Evolutionary conservation across 2,797 vertebrate species (phyloP), one percentile per base, ranked within the genome.

Genomic region (Gila robusta): DNA sequence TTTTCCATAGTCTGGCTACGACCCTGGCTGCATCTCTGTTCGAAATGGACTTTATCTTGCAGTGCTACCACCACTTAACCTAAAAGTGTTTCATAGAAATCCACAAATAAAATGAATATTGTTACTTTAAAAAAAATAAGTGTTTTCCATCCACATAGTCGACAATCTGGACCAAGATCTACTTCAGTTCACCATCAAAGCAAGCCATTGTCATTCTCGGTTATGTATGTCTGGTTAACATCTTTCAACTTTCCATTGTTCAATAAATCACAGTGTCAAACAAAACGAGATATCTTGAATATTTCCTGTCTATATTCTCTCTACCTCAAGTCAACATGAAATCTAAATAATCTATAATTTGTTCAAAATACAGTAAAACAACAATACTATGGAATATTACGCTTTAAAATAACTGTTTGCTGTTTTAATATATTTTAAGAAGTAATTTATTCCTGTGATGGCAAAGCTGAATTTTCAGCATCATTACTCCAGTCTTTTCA

Each of bases 1-100:
- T 85, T 82, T 79, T 81, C 85, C 76, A 82, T 52, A 64, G 79
- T 59, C 67, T 88, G 72, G 56, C 47, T 64, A 83, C 10, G 35
- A 89, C 70, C 84, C 66, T 71, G 64, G 54, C 23, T 84, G 32
- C 49, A 37, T 69, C 12, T 19, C 69, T 39, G 71, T 78, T 67
- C 87, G 79, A 82, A 86, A 89, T 79, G 19, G 59, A 35, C 41
- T 71, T 78, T 59, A 37, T 78, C 35, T 72, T 56, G 26, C 21
- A 77, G 44, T 52, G n/a, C 62, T 69, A 54, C 35, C 54, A 77
- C 35, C 67, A 21, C 26, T 49, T 67, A 28, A 67, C n/a, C 39
- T 54, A 32, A 86, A 67, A 67, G 16, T 16, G 7, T 37, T 62
- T 23, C 6, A 62, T 47, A 69, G 35, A 59, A 86, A 62, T 39